Percentiles rank a stretch among this genome's conserved stretches.
Evolutionary conservation across 2,888 invertebrate genomes (phyloP).

Genomic region (Pammene aurita): DNA sequence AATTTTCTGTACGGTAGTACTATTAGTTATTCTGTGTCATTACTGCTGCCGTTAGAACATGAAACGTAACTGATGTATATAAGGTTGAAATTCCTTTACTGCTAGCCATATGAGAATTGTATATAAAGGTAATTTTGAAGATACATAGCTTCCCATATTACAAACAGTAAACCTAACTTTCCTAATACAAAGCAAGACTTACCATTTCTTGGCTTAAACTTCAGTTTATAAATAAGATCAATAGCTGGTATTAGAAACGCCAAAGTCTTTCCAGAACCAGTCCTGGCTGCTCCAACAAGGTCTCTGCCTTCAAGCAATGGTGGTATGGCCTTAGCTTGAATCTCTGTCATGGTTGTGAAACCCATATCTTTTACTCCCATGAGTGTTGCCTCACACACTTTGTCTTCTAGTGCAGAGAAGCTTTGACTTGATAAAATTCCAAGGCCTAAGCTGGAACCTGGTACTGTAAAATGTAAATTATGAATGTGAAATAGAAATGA

Average conservation of each 20-base stretch:
- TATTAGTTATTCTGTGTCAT: no score
- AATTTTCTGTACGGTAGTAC: no score
- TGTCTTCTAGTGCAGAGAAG: slow-evolving; percentile 84
- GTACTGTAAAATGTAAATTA: slow-evolving; percentile 71
- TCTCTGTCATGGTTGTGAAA: slow-evolving; percentile 97
- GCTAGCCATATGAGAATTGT: no score
- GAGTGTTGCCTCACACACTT: slow-evolving; percentile 91
- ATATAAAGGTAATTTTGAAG: no score
- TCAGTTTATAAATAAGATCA: slow-evolving; percentile 94
- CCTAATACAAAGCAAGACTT: slow-evolving; percentile 47
- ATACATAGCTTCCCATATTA: no score
- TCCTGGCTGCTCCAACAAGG: slow-evolving; percentile 96
- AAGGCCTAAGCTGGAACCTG: slow-evolving; percentile 85
- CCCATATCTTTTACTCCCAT: slow-evolving; percentile 95
- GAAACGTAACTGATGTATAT: no score
- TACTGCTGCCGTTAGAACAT: no score
- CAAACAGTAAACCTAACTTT: neutral
- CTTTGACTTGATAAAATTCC: slow-evolving; percentile 84
- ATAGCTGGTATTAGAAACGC: slow-evolving; percentile 98
- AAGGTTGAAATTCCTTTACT: no score
- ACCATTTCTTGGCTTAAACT: slow-evolving; percentile 97
- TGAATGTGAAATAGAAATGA: no score
- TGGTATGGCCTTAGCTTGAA: slow-evolving; percentile 95
- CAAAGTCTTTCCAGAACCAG: slow-evolving; percentile 98
- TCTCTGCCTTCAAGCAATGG: slow-evolving; percentile 95